Conservation (phyloP, 2,888 invertebrate species). For the Piscicola geometra region DNA sequence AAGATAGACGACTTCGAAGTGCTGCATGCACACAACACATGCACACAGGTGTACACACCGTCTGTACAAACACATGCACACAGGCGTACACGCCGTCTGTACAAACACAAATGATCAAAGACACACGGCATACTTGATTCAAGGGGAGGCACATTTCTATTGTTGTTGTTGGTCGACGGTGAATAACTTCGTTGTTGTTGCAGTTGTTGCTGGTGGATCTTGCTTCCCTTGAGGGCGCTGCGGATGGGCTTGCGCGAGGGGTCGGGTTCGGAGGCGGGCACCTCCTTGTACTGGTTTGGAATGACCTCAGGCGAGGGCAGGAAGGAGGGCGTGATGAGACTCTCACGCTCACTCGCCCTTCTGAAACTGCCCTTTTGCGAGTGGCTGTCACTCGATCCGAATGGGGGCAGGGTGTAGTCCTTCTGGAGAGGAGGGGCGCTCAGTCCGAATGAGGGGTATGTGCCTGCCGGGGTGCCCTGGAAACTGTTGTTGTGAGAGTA, state of each 20-base stretch:
- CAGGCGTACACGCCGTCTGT: too few relatives aligned
- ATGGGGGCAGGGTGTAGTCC: conserved; percentile 31
- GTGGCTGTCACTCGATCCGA: conserved; percentile 10
- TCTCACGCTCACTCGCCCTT: conserved; percentile 20
- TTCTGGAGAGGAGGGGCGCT: conserved; percentile 14
- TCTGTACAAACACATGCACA: too few relatives aligned
- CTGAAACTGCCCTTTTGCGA: background rate
- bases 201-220: conserved; percentile 25
- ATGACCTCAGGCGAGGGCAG: background rate
- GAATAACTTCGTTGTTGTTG: too few relatives aligned
- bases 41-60: too few relatives aligned
- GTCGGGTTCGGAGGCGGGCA: conserved; percentile 55
- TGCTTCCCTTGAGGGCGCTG: conserved; percentile 53
- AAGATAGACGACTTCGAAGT: too few relatives aligned
- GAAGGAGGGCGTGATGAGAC: conserved; percentile 17
- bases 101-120: too few relatives aligned
- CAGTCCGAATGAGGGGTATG: background rate
- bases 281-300: conserved; percentile 32
- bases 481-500: background rate
- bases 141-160: conserved; percentile 13
- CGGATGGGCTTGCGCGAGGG: conserved; percentile 54
- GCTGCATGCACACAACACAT: too few relatives aligned
- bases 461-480: background rate
- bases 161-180: background rate
- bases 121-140: too few relatives aligned